Evolutionary conservation across 2,113 vertebrate species (phyloP).

Genomic region (Propithecus coquereli): DNA sequence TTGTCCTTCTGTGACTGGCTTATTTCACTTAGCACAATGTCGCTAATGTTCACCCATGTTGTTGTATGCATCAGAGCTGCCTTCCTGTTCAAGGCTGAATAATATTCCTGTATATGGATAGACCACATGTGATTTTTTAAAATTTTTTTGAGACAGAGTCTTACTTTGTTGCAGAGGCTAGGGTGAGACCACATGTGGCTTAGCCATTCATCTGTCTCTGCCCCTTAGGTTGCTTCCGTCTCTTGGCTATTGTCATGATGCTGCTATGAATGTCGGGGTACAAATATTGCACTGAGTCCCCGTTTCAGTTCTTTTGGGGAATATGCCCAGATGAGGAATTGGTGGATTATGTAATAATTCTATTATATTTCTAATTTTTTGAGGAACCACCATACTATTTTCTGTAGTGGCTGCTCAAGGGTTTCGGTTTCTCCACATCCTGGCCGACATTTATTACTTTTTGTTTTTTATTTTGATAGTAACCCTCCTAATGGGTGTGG

Average conservation of each 20-base stretch:
- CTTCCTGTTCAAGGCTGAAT: background rate
- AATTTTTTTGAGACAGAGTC: too few relatives aligned
- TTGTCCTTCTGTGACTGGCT: background rate
- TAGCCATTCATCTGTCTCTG: background rate
- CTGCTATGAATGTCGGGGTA: background rate
- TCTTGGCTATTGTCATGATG: background rate
- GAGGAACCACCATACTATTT: background rate
- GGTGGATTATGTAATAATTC: background rate
- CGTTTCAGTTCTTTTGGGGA: background rate
- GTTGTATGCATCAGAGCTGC: background rate
- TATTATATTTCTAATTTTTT: background rate
- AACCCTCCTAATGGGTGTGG: background rate
- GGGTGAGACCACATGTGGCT: too few relatives aligned
- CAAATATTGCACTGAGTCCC: background rate
- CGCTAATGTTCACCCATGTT: background rate
- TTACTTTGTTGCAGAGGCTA: too few relatives aligned
- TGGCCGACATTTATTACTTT: background rate
- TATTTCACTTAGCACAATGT: background rate
- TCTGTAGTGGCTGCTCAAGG: background rate
- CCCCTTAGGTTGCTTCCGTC: background rate
- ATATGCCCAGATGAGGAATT: background rate
- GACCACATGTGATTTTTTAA: background rate
- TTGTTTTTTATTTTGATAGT: background rate
- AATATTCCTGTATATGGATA: background rate
- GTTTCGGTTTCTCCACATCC: background rate